Conservation (phyloP, 2,113 vertebrate genomes). For the Cyanistes caeruleus region DNA sequence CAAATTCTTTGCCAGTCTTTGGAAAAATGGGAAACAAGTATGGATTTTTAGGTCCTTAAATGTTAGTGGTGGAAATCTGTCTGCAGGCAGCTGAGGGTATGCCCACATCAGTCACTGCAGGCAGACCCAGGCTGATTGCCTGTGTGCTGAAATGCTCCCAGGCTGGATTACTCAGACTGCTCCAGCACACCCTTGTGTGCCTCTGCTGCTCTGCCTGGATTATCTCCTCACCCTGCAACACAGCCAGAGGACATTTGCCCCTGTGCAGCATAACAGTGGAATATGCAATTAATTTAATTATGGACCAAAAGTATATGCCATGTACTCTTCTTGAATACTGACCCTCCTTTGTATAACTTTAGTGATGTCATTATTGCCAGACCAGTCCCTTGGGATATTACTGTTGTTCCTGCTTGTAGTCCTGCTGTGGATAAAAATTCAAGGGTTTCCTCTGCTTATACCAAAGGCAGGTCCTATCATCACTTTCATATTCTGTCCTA, state of each 20-base stretch:
- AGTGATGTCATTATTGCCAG: background rate
- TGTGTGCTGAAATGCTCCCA: background rate
- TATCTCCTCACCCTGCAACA: background rate
- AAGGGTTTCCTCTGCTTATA: background rate
- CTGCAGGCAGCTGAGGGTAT: background rate
- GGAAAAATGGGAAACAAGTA: background rate
- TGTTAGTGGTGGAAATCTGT: background rate
- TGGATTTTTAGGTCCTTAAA: background rate
- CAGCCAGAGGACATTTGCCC: background rate
- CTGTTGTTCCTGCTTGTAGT: background rate
- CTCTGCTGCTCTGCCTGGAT: background rate
- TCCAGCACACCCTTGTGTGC: background rate
- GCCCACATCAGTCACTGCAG: background rate
- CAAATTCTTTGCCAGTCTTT: background rate
- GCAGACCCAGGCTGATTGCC: background rate
- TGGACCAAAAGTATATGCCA: background rate
- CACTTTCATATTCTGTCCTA: background rate
- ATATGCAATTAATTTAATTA: background rate
- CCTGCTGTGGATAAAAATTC: background rate
- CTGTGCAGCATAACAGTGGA: background rate
- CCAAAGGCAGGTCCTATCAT: background rate
- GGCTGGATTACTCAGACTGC: background rate
- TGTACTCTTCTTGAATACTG: background rate
- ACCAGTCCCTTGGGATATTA: background rate
- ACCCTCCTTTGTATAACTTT: background rate